Evolutionary conservation across 2,888 invertebrate species (phyloP).

Genomic region (Acleris laterana): DNA sequence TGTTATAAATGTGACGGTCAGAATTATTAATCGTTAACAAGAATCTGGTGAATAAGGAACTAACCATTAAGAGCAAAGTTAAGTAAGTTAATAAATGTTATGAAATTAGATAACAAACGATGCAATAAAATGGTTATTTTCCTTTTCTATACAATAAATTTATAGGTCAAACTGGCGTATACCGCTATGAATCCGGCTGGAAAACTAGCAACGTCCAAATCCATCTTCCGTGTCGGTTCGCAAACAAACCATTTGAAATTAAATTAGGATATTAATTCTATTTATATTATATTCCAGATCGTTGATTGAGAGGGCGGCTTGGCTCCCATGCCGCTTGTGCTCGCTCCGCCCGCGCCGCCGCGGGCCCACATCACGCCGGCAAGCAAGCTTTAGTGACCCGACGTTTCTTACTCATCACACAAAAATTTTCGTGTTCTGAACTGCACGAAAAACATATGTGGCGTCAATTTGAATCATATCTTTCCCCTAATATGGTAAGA

Average conservation of each 20-base stretch:
- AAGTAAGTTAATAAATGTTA: no score
- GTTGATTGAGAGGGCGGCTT: slow-evolving; percentile 15
- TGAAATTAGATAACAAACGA: no score
- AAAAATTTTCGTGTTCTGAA: neutral
- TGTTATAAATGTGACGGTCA: no score
- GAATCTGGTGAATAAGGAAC: no score
- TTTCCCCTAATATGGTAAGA: neutral
- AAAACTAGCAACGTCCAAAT: no score
- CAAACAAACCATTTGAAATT: no score
- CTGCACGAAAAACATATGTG: neutral
- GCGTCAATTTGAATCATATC: slow-evolving; percentile 1
- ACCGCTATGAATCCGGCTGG: no score
- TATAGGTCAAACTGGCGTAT: no score
- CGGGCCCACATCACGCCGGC: neutral
- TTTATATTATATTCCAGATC: slow-evolving; percentile 3
- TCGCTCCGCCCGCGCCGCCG: slow-evolving; percentile 3
- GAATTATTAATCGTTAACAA: no score
- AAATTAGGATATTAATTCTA: no score
- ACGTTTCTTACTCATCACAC: neutral
- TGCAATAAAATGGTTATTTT: neutral
- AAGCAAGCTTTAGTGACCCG: neutral
- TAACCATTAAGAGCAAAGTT: no score
- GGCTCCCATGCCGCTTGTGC: slow-evolving; percentile 1
- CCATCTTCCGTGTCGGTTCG: no score
- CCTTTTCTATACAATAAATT: neutral